phyloP scores from a whole-genome alignment of 2,113 vertebrate genomes.

The Oreotrochilus melanogaster region DNA sequence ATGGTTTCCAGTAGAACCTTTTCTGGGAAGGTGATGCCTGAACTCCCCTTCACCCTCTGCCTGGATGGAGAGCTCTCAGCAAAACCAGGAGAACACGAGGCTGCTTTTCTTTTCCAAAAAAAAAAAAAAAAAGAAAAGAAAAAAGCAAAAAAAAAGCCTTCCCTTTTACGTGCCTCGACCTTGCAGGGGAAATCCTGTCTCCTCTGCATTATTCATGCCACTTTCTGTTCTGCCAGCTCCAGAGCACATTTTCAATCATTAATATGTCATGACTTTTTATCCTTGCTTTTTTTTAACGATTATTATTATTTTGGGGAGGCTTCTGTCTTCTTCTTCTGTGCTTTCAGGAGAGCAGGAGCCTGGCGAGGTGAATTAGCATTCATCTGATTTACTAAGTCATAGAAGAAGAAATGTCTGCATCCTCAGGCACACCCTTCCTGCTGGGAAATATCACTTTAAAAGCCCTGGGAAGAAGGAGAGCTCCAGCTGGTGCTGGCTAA shows the following conservation, averaged over 20 bases:
- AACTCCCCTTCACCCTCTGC: conserved; percentile 47
- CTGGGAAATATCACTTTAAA: background rate
- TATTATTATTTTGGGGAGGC: too few relatives aligned
- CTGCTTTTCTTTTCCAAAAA: conserved; percentile 18
- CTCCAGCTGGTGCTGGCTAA: background rate
- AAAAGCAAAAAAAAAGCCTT: conserved; percentile 35
- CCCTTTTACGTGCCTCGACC: conserved; percentile 79
- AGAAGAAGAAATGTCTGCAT: background rate
- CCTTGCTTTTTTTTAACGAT: background rate
- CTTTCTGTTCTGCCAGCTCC: conserved; percentile 72
- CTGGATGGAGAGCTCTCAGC: conserved; percentile 15
- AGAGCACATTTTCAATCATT: conserved; percentile 70
- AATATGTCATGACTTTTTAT: conserved; percentile 70
- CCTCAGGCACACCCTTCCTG: background rate
- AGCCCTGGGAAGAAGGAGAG: background rate
- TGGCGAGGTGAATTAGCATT: background rate
- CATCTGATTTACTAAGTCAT: background rate
- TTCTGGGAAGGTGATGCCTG: background rate
- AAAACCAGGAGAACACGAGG: conserved; percentile 32
- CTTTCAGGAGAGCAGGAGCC: accelerated
- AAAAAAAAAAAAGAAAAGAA: background rate
- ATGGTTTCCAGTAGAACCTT: conserved; percentile 41
- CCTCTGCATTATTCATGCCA: conserved; percentile 82
- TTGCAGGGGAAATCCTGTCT: conserved; percentile 74
- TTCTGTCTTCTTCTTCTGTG: too few relatives aligned